Evolutionary conservation across 2,797 vertebrate species (phyloP).

Genomic region (Enoplosus armatus): DNA sequence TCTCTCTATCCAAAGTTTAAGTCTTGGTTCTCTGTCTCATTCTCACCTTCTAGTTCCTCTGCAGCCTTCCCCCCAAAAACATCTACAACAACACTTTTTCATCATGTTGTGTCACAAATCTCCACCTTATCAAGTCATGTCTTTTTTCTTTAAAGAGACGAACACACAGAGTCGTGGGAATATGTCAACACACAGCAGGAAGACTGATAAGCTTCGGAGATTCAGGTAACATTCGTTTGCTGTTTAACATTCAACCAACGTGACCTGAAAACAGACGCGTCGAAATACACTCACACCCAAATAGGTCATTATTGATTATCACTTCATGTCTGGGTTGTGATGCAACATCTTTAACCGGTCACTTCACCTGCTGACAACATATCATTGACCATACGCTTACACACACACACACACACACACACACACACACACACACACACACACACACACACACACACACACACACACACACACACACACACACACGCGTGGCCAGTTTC

Average conservation of each 20-base stretch:
- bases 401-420: conserved; percentile 8
- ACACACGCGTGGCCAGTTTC: neutral
- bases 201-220: neutral
- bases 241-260: conserved; percentile 1
- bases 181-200: neutral
- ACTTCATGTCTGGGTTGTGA: conserved; percentile 50
- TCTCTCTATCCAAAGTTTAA: neutral
- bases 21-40: neutral
- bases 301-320: conserved; percentile 51
- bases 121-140: no score
- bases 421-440: neutral
- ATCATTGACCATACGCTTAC: neutral
- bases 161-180: neutral
- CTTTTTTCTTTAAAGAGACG: neutral
- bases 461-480: conserved; percentile 5
- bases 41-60: neutral
- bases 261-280: neutral
- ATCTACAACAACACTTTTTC: no score
- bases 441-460: no score
- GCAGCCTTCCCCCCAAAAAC: neutral
- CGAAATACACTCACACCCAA: conserved; percentile 1
- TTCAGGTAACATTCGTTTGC: neutral
- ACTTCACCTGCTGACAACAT: neutral
- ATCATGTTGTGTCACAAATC: no score
- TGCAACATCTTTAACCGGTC: neutral